Evolutionary conservation across 1,140 invertebrate genomes (phyloP), one percentile per base, ranked within the genome.

Genomic region (Halictus rubicundus): DNA sequence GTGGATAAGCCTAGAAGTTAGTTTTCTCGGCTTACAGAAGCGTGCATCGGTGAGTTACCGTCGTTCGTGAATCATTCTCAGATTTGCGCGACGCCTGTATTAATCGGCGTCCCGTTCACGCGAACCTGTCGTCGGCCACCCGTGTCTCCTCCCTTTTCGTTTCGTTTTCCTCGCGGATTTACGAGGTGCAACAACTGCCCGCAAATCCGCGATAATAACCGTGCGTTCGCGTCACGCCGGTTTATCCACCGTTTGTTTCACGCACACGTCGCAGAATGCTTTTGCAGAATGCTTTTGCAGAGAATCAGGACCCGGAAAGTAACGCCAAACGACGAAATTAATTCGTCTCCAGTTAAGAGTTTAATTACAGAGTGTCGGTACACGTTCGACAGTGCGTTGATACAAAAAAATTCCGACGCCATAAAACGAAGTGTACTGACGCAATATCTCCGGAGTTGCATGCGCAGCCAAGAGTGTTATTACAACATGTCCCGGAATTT

Each of bases 171-270:
- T 25, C 23, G 66, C 27, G 59, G 71, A 78, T 78, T 78, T 78
- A 78, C 59, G 76, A 78, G 68, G 54, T 46, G 72, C 61, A 9
- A 69, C 66, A 60, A 8, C 42, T 25, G 59, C 4, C 42, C 76
- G 71, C 76, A 78, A 78, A 78, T 78, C 68, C 64, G 46, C 59
- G 68, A 8, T 78, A 78, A 78, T 78, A 72, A 78, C 60, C 32
- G 42, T 37, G 76, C 59, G 59, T 78, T 71, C 68, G 42, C 27
- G 46, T 27, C 32, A 14, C 14, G 32, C 16, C 9, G 39, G 27
- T 71, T 71, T 70, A 71, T 72, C 76, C 46, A 54, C 71, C 68
- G n/a, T 23, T 23, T 19, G 23, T 32, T 32, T 5, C 2, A 32
- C 2, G 2, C 5, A 5, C n/a, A n/a, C n/a, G 32, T 32, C 5